phyloP scores from a whole-genome alignment of 2,888 invertebrate genomes.

The Polyploca ridens region DNA sequence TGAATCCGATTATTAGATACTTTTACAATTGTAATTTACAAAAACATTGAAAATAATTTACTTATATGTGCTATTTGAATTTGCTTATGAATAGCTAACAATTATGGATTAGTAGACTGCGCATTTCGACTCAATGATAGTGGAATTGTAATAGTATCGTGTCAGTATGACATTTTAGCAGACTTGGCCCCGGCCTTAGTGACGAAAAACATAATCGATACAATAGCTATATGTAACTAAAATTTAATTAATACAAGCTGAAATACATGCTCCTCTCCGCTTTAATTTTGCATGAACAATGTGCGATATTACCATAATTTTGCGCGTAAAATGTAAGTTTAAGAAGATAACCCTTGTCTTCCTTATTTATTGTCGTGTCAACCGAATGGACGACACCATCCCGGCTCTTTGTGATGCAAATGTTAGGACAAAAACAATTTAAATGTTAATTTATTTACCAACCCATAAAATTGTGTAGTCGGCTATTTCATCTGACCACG shows the following conservation, averaged over 20 bases:
- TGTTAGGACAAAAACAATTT: slow-evolving; percentile 71
- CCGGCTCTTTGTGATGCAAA: slow-evolving; percentile 74
- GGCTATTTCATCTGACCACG: slow-evolving; percentile 44
- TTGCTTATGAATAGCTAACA: too few species aligned
- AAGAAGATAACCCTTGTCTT: slow-evolving; percentile 42
- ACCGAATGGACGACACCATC: slow-evolving; percentile 19
- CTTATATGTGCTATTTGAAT: too few species aligned
- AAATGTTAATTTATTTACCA: slow-evolving; percentile 77
- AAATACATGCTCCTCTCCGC: not conserved
- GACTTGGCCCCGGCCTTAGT: too few species aligned
- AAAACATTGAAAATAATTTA: too few species aligned
- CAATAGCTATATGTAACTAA: not conserved
- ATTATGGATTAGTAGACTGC: too few species aligned
- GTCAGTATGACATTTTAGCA: too few species aligned
- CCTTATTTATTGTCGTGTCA: slow-evolving; percentile 43
- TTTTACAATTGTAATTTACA: too few species aligned
- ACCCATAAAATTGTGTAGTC: slow-evolving; percentile 48
- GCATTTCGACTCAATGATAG: too few species aligned
- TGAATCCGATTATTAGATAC: too few species aligned
- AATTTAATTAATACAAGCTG: not conserved
- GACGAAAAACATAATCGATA: not conserved
- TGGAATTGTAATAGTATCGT: too few species aligned
- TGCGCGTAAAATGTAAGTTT: slow-evolving; percentile 28
- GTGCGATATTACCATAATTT: slow-evolving; percentile 43
- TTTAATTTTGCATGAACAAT: slow-evolving; percentile 31